These are phyloP conservation scores for Podarcis raffonei DNA, from an alignment of 2,113 vertebrate species.

Conservation along the genomic window DNA sequence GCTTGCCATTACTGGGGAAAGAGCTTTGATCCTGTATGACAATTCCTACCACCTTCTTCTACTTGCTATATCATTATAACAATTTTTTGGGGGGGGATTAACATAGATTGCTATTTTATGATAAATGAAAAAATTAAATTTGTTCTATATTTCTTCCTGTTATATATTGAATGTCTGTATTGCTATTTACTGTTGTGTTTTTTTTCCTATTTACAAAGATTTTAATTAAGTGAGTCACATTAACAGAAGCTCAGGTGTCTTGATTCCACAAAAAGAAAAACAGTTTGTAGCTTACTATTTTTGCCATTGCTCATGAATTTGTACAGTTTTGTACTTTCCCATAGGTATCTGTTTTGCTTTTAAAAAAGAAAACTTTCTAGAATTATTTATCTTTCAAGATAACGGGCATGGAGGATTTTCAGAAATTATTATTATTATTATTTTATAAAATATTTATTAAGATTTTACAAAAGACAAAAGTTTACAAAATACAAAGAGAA, in stretches of 20 bases:
- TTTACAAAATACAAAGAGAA: no score
- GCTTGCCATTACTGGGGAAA: no score
- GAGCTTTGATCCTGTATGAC: no score
- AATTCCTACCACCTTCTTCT: no score
- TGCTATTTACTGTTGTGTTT: neutral
- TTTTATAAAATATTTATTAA: no score
- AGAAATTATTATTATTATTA: no score
- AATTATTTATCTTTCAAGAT: neutral
- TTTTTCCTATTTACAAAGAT: neutral
- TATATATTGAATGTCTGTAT: neutral
- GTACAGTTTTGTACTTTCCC: neutral
- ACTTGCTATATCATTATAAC: no score
- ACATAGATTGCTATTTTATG: neutral
- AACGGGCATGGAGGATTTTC: neutral
- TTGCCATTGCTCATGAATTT: neutral
- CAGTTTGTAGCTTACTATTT: neutral
- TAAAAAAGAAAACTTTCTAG: neutral
- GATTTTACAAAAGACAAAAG: no score
- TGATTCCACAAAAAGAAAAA: neutral
- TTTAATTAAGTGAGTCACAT: neutral
- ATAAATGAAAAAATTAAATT: neutral
- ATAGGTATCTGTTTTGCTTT: neutral
- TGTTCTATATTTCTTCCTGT: neutral
- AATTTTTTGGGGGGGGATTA: neutral
- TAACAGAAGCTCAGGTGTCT: neutral